Evolutionary conservation across 2,797 vertebrate species (phyloP).

Genomic region (Pyrocephalus nanus): DNA sequence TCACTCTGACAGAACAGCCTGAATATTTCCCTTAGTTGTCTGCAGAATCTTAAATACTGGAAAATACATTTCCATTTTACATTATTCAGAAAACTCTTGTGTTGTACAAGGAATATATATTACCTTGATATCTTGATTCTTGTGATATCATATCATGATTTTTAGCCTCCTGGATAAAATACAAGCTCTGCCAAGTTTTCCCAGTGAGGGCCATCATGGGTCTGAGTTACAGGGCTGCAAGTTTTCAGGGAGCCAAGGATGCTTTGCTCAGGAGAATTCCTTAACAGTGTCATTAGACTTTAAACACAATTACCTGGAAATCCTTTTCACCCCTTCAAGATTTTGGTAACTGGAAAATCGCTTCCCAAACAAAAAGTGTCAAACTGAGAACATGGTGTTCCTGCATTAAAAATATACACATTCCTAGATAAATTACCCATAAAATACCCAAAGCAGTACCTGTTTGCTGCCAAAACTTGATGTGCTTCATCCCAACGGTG

Average conservation of each 20-base stretch:
- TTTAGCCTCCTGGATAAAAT: background rate
- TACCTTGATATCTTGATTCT: background rate
- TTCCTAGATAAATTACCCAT: background rate
- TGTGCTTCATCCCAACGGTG: constrained; percentile 94
- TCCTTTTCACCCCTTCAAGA: background rate
- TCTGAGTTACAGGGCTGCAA: background rate
- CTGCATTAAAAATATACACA: background rate
- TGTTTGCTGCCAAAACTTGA: constrained; percentile 98
- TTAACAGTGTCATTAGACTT: background rate
- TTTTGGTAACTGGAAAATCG: background rate
- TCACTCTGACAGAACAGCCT: background rate
- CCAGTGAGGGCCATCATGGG: background rate
- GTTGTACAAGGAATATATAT: background rate
- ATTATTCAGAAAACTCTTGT: background rate
- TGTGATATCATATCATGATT: background rate
- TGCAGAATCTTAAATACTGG: background rate
- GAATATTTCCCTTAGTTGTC: background rate
- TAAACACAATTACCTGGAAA: background rate
- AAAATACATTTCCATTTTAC: background rate
- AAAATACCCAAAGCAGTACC: constrained; percentile 74
- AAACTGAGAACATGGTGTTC: background rate
- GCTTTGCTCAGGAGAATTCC: background rate
- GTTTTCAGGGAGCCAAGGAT: background rate
- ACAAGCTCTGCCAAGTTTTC: background rate
- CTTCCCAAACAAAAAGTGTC: background rate